A percentile compares a stretch with the other conserved stretches of the same genome.
phyloP scores from a whole-genome alignment of 2,888 invertebrate genomes.

The Endotricha flammealis region DNA sequence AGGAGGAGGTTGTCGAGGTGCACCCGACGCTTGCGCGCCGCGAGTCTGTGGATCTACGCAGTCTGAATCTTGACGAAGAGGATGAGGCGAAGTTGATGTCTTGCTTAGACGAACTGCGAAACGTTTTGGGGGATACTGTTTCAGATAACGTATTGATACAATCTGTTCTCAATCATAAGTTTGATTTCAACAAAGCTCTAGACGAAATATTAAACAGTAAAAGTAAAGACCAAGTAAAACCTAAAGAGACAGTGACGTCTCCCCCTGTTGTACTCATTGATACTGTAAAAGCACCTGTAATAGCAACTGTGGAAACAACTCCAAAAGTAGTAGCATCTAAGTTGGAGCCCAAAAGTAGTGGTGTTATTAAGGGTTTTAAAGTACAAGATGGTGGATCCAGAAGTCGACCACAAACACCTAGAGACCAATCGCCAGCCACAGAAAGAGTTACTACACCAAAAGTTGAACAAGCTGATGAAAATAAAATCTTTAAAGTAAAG shows the following conservation, averaged over 20 bases:
- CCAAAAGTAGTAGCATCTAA: constrained; percentile 63
- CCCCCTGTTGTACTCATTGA: constrained; percentile 39
- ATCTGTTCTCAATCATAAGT: constrained; percentile 84
- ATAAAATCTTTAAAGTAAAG: constrained; percentile 55
- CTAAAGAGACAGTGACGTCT: constrained; percentile 34
- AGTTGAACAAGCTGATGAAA: constrained; percentile 54
- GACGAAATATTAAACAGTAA: constrained; percentile 81
- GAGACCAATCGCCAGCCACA: constrained; percentile 83
- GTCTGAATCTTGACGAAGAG: constrained; percentile 77
- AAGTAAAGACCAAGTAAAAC: constrained; percentile 30
- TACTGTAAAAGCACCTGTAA: constrained; percentile 42
- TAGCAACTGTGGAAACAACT: constrained; percentile 34
- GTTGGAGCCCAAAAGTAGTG: constrained; percentile 56
- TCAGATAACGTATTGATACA: constrained; percentile 85
- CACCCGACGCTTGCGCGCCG: constrained; percentile 43
- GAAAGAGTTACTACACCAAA: constrained; percentile 76
- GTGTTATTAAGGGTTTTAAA: constrained; percentile 79
- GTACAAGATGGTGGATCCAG: constrained; percentile 42
- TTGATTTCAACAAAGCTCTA: constrained; percentile 84
- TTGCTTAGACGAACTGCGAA: constrained; percentile 89
- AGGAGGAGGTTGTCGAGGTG: constrained; percentile 55
- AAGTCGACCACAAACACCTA: constrained; percentile 74
- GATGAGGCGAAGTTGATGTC: constrained; percentile 87
- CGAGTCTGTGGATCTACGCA: constrained; percentile 70
- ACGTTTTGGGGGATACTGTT: constrained; percentile 86